Percentiles rank a stretch among this genome's conserved stretches.
These are phyloP conservation scores for Agriopis aurantiaria DNA, from an alignment of 2,888 invertebrate genomes.

Conservation along the genomic window DNA sequence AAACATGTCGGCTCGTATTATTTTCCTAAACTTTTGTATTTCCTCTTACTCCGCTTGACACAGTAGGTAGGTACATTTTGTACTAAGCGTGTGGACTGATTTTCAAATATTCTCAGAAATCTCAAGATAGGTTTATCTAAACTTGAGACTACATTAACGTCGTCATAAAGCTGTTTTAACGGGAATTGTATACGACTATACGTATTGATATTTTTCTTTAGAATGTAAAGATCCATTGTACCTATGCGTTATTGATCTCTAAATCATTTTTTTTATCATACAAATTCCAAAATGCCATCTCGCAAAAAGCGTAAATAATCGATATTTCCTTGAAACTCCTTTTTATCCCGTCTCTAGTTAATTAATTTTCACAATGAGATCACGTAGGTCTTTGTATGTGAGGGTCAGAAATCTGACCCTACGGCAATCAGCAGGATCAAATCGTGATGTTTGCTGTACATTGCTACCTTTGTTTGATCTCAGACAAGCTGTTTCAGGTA, in stretches of 20 bases:
- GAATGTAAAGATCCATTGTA: background rate
- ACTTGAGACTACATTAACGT: too few species aligned
- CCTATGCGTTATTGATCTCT: constrained; percentile 8
- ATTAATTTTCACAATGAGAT: constrained; percentile 73
- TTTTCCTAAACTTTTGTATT: too few species aligned
- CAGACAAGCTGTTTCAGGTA: background rate
- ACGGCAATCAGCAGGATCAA: constrained; percentile 10
- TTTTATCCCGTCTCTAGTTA: constrained; percentile 61
- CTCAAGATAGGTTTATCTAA: too few species aligned
- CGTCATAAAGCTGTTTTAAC: too few species aligned
- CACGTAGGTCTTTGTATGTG: constrained; percentile 67
- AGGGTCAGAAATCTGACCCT: constrained; percentile 59
- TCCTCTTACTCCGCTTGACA: too few species aligned
- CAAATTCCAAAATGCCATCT: constrained; percentile 13
- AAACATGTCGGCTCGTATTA: too few species aligned
- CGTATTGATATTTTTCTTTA: background rate
- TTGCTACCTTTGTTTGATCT: constrained; percentile 16
- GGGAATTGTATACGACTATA: too few species aligned
- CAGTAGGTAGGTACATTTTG: too few species aligned
- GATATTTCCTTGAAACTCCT: constrained; percentile 49
- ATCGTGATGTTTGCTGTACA: constrained; percentile 20
- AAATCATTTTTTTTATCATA: constrained; percentile 7
- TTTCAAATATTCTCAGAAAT: too few species aligned
- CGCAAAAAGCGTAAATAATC: constrained; percentile 44
- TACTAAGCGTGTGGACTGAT: too few species aligned